These are phyloP conservation scores for Nasonia oneida DNA, from an alignment of 2,888 invertebrate genomes.

Conservation along the genomic window DNA sequence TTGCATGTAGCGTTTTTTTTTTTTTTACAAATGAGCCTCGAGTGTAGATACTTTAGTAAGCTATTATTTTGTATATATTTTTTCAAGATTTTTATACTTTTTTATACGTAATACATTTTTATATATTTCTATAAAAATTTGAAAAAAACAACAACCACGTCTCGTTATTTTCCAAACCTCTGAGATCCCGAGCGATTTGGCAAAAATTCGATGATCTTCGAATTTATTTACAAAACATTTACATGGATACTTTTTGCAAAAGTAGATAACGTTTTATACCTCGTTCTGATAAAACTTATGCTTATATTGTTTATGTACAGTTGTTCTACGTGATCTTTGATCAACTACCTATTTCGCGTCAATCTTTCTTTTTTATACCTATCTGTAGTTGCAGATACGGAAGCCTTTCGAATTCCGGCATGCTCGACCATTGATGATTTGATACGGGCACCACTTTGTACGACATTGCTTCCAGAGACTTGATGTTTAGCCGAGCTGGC, in stretches of 20 bases:
- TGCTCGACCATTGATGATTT: background rate
- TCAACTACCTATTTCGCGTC: background rate
- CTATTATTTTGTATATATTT: conserved; percentile 63
- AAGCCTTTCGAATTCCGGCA: conserved; percentile 45
- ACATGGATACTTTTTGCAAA: background rate
- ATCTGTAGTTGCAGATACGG: conserved; percentile 32
- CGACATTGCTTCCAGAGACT: conserved; percentile 54
- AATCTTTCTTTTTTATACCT: background rate
- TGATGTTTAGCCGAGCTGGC: background rate
- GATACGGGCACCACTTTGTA: conserved; percentile 50
- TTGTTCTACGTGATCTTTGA: background rate
- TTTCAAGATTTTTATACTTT: conserved; percentile 62
- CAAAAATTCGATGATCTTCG: background rate
- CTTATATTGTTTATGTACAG: conserved; percentile 16
- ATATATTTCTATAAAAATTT: conserved; percentile 59
- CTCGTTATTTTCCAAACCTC: conserved; percentile 4
- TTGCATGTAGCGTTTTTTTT: conserved; percentile 34
- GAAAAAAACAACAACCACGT: background rate
- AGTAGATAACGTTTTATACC: background rate
- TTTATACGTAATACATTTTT: conserved; percentile 60
- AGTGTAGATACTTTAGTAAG: conserved; percentile 63
- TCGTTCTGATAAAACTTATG: background rate
- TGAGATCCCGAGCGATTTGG: background rate
- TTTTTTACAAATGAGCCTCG: conserved; percentile 33
- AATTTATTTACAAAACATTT: background rate